Conservation (phyloP, 2,113 vertebrate species). For the Leptobrachium leishanense region DNA sequence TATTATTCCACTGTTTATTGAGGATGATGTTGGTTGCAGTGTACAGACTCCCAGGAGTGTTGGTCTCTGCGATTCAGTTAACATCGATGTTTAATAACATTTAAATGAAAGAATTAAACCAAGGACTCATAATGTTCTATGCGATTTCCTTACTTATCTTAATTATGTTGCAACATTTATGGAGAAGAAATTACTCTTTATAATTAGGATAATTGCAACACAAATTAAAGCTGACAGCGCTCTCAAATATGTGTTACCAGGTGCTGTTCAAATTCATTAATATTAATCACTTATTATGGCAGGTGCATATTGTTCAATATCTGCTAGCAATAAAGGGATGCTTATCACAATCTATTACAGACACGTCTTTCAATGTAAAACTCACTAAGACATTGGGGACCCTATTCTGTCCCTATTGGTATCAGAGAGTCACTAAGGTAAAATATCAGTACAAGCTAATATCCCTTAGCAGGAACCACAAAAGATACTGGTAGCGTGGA, state of each 20-base stretch:
- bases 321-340: background rate
- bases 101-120: background rate
- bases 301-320: background rate
- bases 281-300: constrained; percentile 17
- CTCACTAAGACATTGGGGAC: too few relatives aligned
- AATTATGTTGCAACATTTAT: constrained; percentile 32
- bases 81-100: background rate
- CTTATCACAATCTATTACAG: background rate
- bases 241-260: constrained; percentile 2
- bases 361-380: background rate
- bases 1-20: too few relatives aligned
- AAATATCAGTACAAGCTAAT: too few relatives aligned
- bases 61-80: background rate
- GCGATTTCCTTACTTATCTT: background rate
- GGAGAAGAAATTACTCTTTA: constrained; percentile 22
- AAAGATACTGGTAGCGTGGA: too few relatives aligned
- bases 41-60: too few relatives aligned
- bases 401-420: too few relatives aligned
- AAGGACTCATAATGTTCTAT: background rate
- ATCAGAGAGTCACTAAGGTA: too few relatives aligned
- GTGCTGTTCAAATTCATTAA: constrained; percentile 5
- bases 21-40: too few relatives aligned
- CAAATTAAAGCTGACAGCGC: constrained; percentile 24
- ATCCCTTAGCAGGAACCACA: too few relatives aligned
- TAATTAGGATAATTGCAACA: constrained; percentile 35